phyloP scores from a whole-genome alignment of 2,888 invertebrate species.

The Polyommatus iphigenia region DNA sequence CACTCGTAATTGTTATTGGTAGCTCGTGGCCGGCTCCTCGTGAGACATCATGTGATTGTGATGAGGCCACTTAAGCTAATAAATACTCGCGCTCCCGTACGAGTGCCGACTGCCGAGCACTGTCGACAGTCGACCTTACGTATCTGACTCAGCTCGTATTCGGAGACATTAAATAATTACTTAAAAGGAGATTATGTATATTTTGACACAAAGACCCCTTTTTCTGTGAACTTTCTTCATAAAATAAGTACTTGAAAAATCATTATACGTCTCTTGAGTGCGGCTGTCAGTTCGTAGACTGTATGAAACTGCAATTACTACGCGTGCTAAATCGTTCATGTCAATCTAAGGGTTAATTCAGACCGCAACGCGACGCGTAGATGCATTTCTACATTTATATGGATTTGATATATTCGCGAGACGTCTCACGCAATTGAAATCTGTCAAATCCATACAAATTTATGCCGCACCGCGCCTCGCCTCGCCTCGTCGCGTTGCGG shows the following conservation, averaged over 20 bases:
- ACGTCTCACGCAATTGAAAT: too few relatives aligned
- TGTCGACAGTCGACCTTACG: conserved; percentile 53
- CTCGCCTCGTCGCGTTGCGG: too few relatives aligned
- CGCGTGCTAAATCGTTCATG: conserved; percentile 2
- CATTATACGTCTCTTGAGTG: too few relatives aligned
- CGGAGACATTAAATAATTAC: background rate
- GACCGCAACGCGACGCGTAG: too few relatives aligned
- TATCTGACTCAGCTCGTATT: conserved; percentile 33
- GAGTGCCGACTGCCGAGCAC: conserved; percentile 47
- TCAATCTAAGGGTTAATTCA: conserved; percentile 16
- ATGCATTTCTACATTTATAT: too few relatives aligned
- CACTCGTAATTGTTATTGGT: conserved; percentile 59
- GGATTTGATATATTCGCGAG: too few relatives aligned
- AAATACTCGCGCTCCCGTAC: conserved; percentile 59
- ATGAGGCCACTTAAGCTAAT: conserved; percentile 78
- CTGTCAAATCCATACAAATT: too few relatives aligned
- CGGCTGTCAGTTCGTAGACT: background rate
- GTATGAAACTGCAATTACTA: conserved; percentile 2
- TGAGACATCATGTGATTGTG: conserved; percentile 74
- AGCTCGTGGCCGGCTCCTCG: conserved; percentile 70
- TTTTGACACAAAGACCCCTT: too few relatives aligned
- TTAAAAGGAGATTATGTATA: too few relatives aligned
- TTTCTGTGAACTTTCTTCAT: too few relatives aligned
- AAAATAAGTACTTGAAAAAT: too few relatives aligned
- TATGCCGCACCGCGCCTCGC: too few relatives aligned